Percentiles rank a stretch among this genome's conserved stretches.
Conservation (phyloP, 92 coral and sea anemone genomes). For the Actinostola sp. region DNA sequence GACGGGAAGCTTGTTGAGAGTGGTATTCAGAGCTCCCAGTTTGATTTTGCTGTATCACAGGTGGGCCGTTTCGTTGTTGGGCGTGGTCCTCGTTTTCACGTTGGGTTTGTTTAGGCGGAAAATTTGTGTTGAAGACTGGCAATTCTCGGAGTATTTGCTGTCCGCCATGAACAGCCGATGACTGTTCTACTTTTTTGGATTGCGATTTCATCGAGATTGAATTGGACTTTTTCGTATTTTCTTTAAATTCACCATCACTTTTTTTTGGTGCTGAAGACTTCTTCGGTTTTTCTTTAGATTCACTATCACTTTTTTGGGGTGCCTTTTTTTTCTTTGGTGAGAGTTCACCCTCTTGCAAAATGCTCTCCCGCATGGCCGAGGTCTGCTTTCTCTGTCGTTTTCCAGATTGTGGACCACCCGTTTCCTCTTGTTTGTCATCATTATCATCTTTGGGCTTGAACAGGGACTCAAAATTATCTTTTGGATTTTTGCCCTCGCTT, state of each 20-base stretch:
- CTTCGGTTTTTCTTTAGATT: no score
- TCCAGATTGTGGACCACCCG: no score
- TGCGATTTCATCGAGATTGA: not conserved
- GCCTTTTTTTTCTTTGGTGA: not conserved
- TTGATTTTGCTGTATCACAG: no score
- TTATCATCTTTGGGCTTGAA: not conserved
- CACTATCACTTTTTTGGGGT: no score
- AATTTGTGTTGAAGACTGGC: not conserved
- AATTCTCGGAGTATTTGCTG: not conserved
- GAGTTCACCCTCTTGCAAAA: not conserved
- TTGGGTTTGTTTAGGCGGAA: no score
- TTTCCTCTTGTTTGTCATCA: no score
- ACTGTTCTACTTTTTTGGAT: not conserved
- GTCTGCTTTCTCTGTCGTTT: not conserved
- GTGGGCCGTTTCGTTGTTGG: no score
- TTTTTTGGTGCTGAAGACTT: not conserved
- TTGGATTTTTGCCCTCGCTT: not conserved
- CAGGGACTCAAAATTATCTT: not conserved
- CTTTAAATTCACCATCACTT: not conserved
- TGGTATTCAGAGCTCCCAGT: no score
- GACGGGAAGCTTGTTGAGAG: no score
- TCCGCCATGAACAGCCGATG: not conserved
- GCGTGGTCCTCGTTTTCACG: no score
- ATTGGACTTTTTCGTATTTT: not conserved
- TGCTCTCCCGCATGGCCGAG: not conserved